Conservation (phyloP, 1,140 invertebrate genomes). For the Neodiprion lecontei region DNA sequence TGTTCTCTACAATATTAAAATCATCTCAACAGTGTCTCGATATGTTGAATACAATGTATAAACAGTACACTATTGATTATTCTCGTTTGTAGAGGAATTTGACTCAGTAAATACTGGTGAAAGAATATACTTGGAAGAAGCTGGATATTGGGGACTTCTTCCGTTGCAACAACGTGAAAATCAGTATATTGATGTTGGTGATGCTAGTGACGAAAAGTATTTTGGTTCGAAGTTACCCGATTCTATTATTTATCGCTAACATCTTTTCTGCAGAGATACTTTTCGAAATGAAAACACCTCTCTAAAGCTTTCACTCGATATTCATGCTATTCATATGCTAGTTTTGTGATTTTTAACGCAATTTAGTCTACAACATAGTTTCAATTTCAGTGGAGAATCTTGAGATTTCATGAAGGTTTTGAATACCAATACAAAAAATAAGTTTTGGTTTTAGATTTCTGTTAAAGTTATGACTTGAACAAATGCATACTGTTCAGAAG, state of each 20-base stretch:
- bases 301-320: background rate
- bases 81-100: slow-evolving; percentile 37
- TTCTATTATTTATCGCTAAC: background rate
- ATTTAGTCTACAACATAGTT: too few relatives aligned
- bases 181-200: slow-evolving; percentile 45
- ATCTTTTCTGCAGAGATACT: background rate
- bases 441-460: too few relatives aligned
- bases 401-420: too few relatives aligned
- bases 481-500: too few relatives aligned
- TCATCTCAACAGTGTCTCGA: too few relatives aligned
- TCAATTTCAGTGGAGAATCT: too few relatives aligned
- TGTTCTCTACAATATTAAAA: too few relatives aligned
- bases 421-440: too few relatives aligned
- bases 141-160: slow-evolving; percentile 58
- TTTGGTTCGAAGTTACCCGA: slow-evolving; percentile 45
- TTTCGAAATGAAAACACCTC: background rate
- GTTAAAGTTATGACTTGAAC: too few relatives aligned
- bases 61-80: background rate
- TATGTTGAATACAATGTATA: background rate
- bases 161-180: slow-evolving; percentile 54
- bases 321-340: too few relatives aligned
- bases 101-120: slow-evolving; percentile 42
- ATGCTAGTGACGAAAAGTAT: slow-evolving; percentile 46
- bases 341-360: too few relatives aligned
- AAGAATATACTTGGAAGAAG: slow-evolving; percentile 60